Base-by-base conservation (phyloP, 1,140 invertebrate species). In the Tetragonula clypearis region DNA sequence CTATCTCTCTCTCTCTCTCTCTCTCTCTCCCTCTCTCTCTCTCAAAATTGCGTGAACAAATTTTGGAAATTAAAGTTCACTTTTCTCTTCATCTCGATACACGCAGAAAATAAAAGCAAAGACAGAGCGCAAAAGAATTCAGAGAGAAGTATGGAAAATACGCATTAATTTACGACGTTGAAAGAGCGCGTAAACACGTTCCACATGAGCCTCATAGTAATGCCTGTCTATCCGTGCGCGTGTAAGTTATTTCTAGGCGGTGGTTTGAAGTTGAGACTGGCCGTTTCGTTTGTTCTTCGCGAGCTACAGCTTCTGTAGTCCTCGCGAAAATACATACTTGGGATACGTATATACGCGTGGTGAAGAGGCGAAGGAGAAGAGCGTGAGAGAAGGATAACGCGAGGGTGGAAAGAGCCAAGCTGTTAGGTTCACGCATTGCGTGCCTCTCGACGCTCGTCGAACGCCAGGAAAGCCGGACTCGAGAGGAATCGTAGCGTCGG, bases 231-330 rank as follows among this genome's bases (percentile, higher is more conserved):
- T 90, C 87, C 85, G 68, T 90, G 84, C 84, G 68, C 89, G 84
- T 82, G 71, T 83, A 87, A 91, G 84, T 91, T 92, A 90, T 90
- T 91, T 89, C 83, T 84, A 87, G 79, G 17, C 76, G 65, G 81
- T 91, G 90, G 91, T 91, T 91, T 89, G 89, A 90, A 86, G 77
- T 90, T 91, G 86, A 49, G 41, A 49, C 41, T 49, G 41, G 41
- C 41, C 41, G 41, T 49, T 49, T 8, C 41, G 6, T n/a, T 30
- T 76, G 62, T 84, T 77, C 55, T 19, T 69, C 35, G 75, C n/a
- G 66, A 15, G 35, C 19, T n/a, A 14, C 12, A 60, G 68, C 82
- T 79, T 84, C 82, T 84, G 82, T 79, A 79, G 76, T 4, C 53
- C 58, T 82, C 69, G 69, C 53, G 75, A 68, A 86, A 82, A 81